Evolutionary conservation across 2,888 invertebrate species (phyloP).

Genomic region (Ormyrus nitidulus): DNA sequence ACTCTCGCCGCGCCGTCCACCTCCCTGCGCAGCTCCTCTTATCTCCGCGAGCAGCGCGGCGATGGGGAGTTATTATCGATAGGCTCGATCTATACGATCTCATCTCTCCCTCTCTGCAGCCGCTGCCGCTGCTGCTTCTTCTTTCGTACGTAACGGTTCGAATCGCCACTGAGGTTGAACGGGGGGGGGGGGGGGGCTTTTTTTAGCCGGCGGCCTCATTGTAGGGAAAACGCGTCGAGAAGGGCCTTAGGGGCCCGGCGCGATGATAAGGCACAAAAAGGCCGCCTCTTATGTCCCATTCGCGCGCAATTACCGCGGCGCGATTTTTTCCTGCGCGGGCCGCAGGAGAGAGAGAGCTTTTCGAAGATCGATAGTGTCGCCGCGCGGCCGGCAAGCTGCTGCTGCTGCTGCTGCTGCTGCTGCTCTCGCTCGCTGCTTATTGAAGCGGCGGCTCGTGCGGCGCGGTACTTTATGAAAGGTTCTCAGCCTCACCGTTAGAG

Average conservation of each 20-base stretch:
- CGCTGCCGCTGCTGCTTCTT: not conserved
- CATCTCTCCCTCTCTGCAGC: conserved; percentile 26
- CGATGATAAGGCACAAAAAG: conserved; percentile 50
- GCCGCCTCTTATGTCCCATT: conserved; percentile 34
- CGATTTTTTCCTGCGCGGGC: not conserved
- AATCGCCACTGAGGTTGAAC: conserved; percentile 41
- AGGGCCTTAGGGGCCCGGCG: conserved; percentile 22
- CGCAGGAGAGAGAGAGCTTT: not conserved
- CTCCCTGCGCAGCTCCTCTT: conserved; percentile 21
- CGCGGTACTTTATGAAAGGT: conserved; percentile 22
- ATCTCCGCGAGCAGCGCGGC: conserved; percentile 22
- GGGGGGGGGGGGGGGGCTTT: conserved; percentile 7
- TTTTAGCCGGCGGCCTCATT: conserved; percentile 41
- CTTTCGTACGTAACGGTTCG: conserved; percentile 44
- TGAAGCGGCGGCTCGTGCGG: not conserved
- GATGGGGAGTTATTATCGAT: conserved; percentile 58
- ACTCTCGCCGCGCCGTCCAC: conserved; percentile 10
- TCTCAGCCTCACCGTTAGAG: conserved; percentile 12
- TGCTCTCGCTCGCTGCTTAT: too few relatives aligned
- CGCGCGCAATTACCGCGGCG: conserved; percentile 40
- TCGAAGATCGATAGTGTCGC: conserved; percentile 41
- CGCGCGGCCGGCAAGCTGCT: not conserved
- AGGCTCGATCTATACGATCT: conserved; percentile 61
- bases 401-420: too few relatives aligned
- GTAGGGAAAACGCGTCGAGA: conserved; percentile 46